phyloP scores from a whole-genome alignment of 1,140 invertebrate species.

The Drosophila ogumai region DNA sequence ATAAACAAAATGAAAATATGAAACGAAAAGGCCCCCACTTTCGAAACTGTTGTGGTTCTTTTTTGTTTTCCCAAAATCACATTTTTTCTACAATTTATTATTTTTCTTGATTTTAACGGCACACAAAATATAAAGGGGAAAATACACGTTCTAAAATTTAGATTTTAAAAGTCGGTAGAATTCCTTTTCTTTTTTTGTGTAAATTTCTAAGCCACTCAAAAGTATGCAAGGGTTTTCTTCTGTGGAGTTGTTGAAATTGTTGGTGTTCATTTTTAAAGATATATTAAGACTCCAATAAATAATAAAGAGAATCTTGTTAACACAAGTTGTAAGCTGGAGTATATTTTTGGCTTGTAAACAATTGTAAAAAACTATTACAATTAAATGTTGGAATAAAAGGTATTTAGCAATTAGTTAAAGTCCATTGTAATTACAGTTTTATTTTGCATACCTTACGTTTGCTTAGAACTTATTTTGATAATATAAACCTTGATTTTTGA shows the following conservation, averaged over 20 bases:
- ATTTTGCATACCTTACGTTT: not conserved
- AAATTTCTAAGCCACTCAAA: not conserved
- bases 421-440: not conserved
- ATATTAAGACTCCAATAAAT: not conserved
- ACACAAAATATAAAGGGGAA: not conserved
- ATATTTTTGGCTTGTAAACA: not conserved
- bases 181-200: not conserved
- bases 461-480: too few species aligned
- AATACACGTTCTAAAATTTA: slow-evolving; percentile 13
- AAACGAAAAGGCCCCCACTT: slow-evolving; percentile 28
- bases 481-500: not conserved
- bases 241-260: not conserved
- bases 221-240: not conserved
- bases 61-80: slow-evolving; percentile 12
- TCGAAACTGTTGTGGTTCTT: slow-evolving; percentile 35
- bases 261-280: not conserved
- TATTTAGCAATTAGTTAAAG: not conserved
- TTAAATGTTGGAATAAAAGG: not conserved
- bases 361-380: not conserved
- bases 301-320: not conserved
- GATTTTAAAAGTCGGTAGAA: not conserved
- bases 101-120: slow-evolving; percentile 15
- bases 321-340: rapidly evolving
- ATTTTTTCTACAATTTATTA: slow-evolving; percentile 9
- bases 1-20: slow-evolving; percentile 9